Percentiles rank a stretch among this genome's conserved stretches.
phyloP scores from a whole-genome alignment of 2,888 invertebrate species.

The Epistrophe grossulariae region DNA sequence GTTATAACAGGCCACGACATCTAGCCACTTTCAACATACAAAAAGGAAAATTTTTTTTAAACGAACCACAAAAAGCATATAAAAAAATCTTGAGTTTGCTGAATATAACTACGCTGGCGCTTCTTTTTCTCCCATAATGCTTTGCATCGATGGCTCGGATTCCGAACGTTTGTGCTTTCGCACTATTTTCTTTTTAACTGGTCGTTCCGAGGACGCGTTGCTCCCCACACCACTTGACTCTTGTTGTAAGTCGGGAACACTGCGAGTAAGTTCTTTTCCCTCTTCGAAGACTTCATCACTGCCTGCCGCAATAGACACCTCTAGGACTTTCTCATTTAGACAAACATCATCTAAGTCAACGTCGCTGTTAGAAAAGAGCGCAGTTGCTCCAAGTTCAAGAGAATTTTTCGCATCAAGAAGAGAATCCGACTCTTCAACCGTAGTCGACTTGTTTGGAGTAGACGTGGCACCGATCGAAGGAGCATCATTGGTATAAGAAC shows the following conservation, averaged over 20 bases:
- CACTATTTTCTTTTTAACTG: constrained; percentile 76
- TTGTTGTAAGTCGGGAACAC: constrained; percentile 82
- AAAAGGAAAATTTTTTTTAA: not conserved
- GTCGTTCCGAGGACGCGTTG: constrained; percentile 71
- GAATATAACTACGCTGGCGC: constrained; percentile 77
- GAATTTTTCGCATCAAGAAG: constrained; percentile 81
- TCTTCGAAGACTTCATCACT: constrained; percentile 79
- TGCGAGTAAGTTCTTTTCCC: constrained; percentile 81
- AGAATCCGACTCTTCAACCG: constrained; percentile 57
- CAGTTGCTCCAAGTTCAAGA: constrained; percentile 88
- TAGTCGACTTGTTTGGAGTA: constrained; percentile 78
- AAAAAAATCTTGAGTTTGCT: not conserved
- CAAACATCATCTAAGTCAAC: constrained; percentile 92
- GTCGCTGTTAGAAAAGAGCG: constrained; percentile 94
- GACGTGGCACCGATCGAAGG: constrained; percentile 77
- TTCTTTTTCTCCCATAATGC: constrained; percentile 78
- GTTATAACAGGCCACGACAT: not conserved
- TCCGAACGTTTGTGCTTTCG: constrained; percentile 84
- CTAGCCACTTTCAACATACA: constrained; percentile 6
- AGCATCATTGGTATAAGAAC: constrained; percentile 79
- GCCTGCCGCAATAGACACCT: constrained; percentile 81
- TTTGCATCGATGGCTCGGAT: constrained; percentile 83
- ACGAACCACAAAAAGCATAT: constrained; percentile 1
- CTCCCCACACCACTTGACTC: constrained; percentile 62
- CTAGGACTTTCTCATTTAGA: constrained; percentile 89